Base-by-base conservation (phyloP, 2,888 invertebrate species). In the Acronicta aceris region DNA sequence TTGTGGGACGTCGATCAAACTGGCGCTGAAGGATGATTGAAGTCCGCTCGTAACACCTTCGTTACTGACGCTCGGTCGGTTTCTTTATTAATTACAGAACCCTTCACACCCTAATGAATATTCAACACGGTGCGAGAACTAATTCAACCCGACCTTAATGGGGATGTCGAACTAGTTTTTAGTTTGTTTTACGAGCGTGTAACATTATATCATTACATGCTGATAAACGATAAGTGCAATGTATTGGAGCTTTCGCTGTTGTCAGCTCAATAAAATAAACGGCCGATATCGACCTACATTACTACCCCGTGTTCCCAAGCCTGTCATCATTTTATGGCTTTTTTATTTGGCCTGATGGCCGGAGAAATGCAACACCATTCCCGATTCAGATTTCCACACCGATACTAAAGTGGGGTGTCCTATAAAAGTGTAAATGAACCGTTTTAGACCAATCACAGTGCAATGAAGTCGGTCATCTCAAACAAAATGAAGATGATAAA, bases 301-400 rank as follows among this genome's bases (percentile, higher is more conserved):
- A 88, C 89, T 76, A 84, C 83, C 87, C 89, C 79, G 85, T 89
- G 87, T 94, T 94, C 93, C 92, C 94, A 92, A 90, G 91, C 91
- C 81, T 89, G 92, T 89, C 90, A 89, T 89, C 86, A 84, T 86
- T 93, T 93, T 93, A 94, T 91, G 89, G 89, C 92, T 90, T 92
- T 94, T 93, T 94, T 93, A 94, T 94, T 92, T 86, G 87, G 85
- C 85, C 87, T 88, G 88, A 88, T 91, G 86, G 86, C 84, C 77
- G 81, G 83, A 89, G 92, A 92, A 92, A 93, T 89, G 91, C 91
- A 92, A 92, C 84, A 92, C 90, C 89, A 88, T 86, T 88, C 89
- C 88, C 84, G 84, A 89, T 88, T 87, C 88, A 81, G 87, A 90
- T 91, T 89, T 90, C 89, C 81, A 85, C 79, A 79, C 73, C 79